Evolutionary conservation across 2,113 vertebrate species (phyloP).

Genomic region (Catharus bicknelli): DNA sequence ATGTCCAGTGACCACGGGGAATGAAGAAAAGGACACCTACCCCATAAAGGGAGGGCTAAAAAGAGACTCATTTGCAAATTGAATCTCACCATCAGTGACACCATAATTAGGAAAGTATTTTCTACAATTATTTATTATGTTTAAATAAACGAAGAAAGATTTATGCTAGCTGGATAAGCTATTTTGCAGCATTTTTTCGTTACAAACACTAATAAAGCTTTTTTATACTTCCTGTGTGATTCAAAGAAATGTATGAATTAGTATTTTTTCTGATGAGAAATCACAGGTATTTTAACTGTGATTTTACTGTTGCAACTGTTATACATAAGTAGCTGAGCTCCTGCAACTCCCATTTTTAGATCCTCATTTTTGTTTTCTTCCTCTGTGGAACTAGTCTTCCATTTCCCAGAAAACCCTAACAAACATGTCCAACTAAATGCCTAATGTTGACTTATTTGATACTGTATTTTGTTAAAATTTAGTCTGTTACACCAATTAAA

Average conservation of each 20-base stretch:
- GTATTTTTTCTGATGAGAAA: neutral
- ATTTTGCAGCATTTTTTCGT: neutral
- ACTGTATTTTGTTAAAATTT: neutral
- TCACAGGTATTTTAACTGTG: neutral
- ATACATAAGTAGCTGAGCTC: neutral
- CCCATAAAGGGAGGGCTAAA: neutral
- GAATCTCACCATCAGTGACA: neutral
- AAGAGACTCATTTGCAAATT: neutral
- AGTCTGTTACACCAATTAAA: neutral
- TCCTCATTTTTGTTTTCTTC: neutral
- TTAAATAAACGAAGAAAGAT: neutral
- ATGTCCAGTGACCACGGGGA: neutral
- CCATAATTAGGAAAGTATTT: neutral
- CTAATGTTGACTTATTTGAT: neutral
- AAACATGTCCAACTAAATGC: accelerated
- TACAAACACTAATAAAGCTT: neutral
- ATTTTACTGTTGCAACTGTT: neutral
- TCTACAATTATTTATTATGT: neutral
- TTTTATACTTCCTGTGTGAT: neutral
- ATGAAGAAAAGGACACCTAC: neutral
- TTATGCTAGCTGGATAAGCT: neutral
- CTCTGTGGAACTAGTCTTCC: neutral
- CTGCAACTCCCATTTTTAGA: neutral
- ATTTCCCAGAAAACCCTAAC: neutral
- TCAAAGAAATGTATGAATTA: neutral